Percentiles rank a stretch among this genome's conserved stretches.
phyloP scores from a whole-genome alignment of 2,797 vertebrate species.

The Gouania willdenowi region DNA sequence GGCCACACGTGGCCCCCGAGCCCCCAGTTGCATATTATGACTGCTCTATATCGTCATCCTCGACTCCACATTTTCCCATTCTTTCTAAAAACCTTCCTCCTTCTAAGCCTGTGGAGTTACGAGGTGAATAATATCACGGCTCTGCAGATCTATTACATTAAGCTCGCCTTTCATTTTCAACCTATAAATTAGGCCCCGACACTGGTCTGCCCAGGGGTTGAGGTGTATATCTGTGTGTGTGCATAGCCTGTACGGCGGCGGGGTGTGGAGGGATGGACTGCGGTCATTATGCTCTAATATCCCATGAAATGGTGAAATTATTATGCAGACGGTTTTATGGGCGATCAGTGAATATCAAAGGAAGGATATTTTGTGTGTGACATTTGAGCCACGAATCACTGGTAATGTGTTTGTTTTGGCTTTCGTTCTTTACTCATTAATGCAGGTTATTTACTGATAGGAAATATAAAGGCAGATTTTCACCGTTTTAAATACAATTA shows the following conservation, averaged over 20 bases:
- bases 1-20: too few relatives aligned
- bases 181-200: constrained; percentile 92
- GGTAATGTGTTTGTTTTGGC: constrained; percentile 62
- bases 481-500: too few relatives aligned
- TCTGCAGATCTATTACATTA: constrained; percentile 93
- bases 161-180: constrained; percentile 88
- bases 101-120: constrained; percentile 65
- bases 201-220: constrained; percentile 78
- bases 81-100: constrained; percentile 47
- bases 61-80: constrained; percentile 25
- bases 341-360: constrained; percentile 85
- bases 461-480: too few relatives aligned
- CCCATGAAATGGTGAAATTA: constrained; percentile 98
- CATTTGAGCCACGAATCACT: constrained; percentile 48
- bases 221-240: constrained; percentile 66
- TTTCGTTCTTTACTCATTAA: constrained; percentile 24
- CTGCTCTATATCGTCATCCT: constrained; percentile 45
- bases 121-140: constrained; percentile 77
- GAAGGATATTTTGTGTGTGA: constrained; percentile 61
- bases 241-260: constrained; percentile 78
- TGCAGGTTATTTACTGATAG: constrained; percentile 9
- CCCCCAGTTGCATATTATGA: too few relatives aligned
- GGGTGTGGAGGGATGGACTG: constrained; percentile 94
- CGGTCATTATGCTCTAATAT: constrained; percentile 99
- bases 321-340: constrained; percentile 87